Base-by-base conservation (phyloP, 2,113 vertebrate species). In the Poeciliopsis prolifica region DNA sequence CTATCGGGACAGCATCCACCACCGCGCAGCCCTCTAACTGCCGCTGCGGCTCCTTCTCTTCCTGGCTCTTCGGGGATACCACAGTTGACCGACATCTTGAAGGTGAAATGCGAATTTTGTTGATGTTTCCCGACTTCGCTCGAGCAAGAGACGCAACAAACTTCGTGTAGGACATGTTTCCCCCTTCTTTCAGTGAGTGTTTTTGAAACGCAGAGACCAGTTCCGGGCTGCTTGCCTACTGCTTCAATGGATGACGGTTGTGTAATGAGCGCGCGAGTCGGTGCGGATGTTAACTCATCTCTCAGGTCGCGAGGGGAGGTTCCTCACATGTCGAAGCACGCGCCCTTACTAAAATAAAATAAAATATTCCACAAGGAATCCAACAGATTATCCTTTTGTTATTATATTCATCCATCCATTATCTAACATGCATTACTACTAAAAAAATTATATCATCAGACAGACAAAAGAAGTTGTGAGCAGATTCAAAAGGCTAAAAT, bases 101-200 rank as follows among this genome's bases (percentile, higher is more conserved):
- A 26, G 61, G 40, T 9, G 78, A 72, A 31, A 75, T 0, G 14
- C 61, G 30, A 0, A 88, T 44, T 8, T 83, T 76, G 29, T 77
- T 69, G 2, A 76, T 22, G 13, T 42, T 81, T 11, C 68, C 54
- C 4, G 81, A 22, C 31, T 84, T 88, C 1, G 74, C 44, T 44
- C 83, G 64, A 0, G 62, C 19, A 1, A 92, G 73, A 11, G 79
- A 68, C 0, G 88, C 30, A 0, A 76, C 33, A 1, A 88, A 79
- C 78, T 84, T 93, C 0, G 83, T 63, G 70, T 87, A 91, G 24
- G 89, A 92, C 94, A 95, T 95, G 19, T 1, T 70, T 37, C 33
- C 24, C 24, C 2, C 14, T 65, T n/a, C 9, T 29, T 33, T 7
- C 1, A 22, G 7, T 22, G 7, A 54, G 51, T 58, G 3, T 24